These are phyloP conservation scores for Sarcophaga variegata DNA, from an alignment of 2,888 invertebrate genomes.

Conservation along the genomic window DNA sequence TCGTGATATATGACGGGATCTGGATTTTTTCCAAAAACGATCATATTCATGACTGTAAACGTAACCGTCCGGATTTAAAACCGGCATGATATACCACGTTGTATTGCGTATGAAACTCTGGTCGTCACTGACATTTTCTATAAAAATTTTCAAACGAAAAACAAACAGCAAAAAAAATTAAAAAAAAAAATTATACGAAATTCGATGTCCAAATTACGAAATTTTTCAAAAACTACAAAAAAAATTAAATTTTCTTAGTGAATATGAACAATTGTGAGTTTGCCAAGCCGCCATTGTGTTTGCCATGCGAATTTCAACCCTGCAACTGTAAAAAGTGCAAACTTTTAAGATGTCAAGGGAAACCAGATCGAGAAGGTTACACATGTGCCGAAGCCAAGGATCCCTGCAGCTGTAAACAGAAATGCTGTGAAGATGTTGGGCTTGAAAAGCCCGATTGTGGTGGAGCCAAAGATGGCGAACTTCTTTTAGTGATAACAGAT, in stretches of 20 bases:
- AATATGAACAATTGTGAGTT: slow-evolving; percentile 48
- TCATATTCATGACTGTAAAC: slow-evolving; percentile 88
- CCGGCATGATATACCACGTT: slow-evolving; percentile 88
- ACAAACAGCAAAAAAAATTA: neutral
- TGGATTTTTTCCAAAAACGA: slow-evolving; percentile 91
- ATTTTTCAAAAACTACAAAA: slow-evolving; percentile 1
- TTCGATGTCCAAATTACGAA: neutral
- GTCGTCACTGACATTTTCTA: slow-evolving; percentile 74
- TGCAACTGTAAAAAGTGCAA: slow-evolving; percentile 74
- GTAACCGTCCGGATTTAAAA: slow-evolving; percentile 90
- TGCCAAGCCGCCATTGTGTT: neutral
- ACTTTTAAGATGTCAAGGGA: neutral
- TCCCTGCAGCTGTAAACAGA: too few relatives aligned
- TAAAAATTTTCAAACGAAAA: neutral
- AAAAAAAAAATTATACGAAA: neutral
- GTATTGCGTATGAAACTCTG: slow-evolving; percentile 76
- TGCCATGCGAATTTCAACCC: slow-evolving; percentile 55
- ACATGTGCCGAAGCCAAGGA: neutral
- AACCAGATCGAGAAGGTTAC: neutral
- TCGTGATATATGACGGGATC: slow-evolving; percentile 83
- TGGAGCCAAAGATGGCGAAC: neutral
- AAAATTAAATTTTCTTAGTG: neutral
- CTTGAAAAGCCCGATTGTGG: too few relatives aligned
- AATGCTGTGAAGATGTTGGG: too few relatives aligned
- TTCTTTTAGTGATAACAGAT: neutral